Evolutionary conservation across 2,797 vertebrate species (phyloP).

Genomic region (Hirundo rustica): DNA sequence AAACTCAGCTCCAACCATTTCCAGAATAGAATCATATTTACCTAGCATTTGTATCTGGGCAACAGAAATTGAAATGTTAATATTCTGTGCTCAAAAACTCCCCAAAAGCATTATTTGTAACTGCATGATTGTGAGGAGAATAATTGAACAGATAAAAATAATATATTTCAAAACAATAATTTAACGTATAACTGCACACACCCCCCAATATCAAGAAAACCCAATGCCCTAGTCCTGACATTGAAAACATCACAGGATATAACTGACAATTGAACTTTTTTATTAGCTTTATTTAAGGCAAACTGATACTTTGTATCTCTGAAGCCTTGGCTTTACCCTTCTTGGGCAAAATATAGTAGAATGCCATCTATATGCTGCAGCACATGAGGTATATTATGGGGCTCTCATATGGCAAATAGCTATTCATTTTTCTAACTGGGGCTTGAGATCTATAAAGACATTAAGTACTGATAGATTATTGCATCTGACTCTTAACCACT

Average conservation of each 20-base stretch:
- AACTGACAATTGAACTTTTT: neutral
- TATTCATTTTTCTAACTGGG: neutral
- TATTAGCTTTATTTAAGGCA: neutral
- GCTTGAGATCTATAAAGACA: neutral
- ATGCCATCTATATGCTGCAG: neutral
- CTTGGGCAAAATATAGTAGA: neutral
- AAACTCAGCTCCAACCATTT: neutral
- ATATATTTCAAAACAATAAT: neutral
- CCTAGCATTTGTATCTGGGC: neutral
- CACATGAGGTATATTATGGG: neutral
- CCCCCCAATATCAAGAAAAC: neutral
- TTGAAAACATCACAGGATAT: neutral
- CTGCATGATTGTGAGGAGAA: neutral
- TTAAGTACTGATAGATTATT: neutral
- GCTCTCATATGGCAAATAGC: neutral
- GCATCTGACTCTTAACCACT: neutral
- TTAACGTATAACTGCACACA: fast-evolving
- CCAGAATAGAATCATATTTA: neutral
- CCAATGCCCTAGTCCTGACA: neutral
- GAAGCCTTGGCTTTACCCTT: neutral
- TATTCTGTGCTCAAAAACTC: neutral
- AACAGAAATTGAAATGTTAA: neutral
- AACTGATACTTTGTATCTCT: neutral
- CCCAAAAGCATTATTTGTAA: neutral
- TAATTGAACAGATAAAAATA: neutral